A percentile compares a stretch with the other conserved stretches of the same genome.
phyloP scores from a whole-genome alignment of 2,113 vertebrate genomes.

The Parotia lawesii region DNA sequence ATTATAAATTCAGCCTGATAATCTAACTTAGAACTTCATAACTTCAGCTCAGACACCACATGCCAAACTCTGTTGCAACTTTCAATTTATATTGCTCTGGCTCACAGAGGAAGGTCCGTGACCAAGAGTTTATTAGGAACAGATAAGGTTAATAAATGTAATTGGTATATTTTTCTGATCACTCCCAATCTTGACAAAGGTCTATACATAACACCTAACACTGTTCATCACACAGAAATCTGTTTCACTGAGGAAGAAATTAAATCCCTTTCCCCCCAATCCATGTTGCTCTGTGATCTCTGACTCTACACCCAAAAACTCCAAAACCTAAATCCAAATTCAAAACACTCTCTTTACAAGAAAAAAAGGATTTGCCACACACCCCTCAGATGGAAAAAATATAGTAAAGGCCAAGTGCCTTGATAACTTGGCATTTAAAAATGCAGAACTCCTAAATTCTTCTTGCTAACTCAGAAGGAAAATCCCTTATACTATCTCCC shows the following conservation, averaged over 20 bases:
- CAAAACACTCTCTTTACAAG: background rate
- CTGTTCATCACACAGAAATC: background rate
- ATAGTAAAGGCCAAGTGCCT: background rate
- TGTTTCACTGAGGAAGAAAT: background rate
- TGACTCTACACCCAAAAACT: background rate
- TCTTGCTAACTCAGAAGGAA: background rate
- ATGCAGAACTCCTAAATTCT: background rate
- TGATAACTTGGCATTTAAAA: background rate
- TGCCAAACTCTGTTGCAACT: background rate
- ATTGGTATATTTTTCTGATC: background rate
- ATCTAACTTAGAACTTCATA: background rate
- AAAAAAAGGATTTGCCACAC: background rate
- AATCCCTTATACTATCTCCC: background rate
- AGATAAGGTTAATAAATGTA: background rate
- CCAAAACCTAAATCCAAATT: background rate
- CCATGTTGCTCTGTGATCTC: background rate
- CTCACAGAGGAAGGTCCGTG: background rate
- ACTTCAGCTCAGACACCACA: background rate
- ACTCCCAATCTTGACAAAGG: background rate
- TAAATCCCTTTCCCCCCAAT: rapidly evolving
- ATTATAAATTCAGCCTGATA: background rate
- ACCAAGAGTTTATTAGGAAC: background rate
- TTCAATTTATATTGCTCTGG: background rate
- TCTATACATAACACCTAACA: background rate
- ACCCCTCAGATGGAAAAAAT: background rate